These are phyloP conservation scores for Cordilura impudica DNA, from an alignment of 2,888 invertebrate species.

Conservation along the genomic window DNA sequence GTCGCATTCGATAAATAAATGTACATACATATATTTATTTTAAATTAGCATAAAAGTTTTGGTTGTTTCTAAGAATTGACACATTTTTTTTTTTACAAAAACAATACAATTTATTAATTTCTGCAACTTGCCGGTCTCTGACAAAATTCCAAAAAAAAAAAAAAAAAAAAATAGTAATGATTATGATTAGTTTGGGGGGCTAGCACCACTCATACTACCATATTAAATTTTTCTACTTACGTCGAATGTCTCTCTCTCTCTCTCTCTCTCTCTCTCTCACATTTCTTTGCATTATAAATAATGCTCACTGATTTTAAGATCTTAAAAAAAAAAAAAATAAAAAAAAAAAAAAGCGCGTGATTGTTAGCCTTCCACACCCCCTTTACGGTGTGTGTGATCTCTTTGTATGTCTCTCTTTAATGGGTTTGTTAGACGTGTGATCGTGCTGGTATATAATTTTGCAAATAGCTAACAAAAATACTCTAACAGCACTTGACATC, in stretches of 20 bases:
- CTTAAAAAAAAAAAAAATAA: too few relatives aligned
- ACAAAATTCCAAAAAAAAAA: neutral
- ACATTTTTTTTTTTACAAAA: neutral
- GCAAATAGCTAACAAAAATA: neutral
- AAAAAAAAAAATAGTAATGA: neutral
- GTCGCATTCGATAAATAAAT: too few relatives aligned
- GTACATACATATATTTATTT: too few relatives aligned
- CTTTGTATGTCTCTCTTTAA: neutral
- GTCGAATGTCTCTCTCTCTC: neutral
- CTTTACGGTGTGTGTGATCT: neutral
- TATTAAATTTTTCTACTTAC: neutral
- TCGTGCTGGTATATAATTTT: neutral
- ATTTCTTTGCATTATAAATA: neutral
- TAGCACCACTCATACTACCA: neutral
- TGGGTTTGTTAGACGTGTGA: neutral
- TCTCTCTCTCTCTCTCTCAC: neutral
- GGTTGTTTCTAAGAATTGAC: conserved; percentile 1
- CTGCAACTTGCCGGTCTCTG: neutral
- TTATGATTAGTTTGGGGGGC: neutral
- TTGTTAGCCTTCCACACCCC: neutral
- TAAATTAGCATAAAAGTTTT: neutral
- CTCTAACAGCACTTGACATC: neutral
- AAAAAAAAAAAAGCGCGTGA: neutral
- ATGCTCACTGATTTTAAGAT: neutral
- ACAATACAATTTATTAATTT: neutral